Evolutionary conservation across 2,113 vertebrate species (phyloP), one percentile per base, ranked within the genome.

Genomic region (Xenus cinereus): DNA sequence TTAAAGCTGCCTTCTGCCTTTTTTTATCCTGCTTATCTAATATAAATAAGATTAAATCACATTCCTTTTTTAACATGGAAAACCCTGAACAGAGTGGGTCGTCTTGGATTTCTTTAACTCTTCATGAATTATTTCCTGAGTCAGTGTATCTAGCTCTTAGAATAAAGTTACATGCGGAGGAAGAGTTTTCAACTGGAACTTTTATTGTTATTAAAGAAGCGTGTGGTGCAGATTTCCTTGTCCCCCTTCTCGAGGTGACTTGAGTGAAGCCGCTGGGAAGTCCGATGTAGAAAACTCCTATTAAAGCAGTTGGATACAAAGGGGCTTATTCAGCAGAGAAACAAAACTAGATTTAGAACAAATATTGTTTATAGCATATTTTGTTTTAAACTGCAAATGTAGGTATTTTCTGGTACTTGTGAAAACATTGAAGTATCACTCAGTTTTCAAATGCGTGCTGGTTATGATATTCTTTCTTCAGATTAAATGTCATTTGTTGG

Each of bases 181-280:
- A 68, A 43, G 54, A 82, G 33, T 50, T 63, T 14, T 60, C 32
- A 79, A 6, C 39, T 41, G 19, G 14, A 43, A 9, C 23, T 74
- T 63, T 75, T 50, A 9, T 24, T 77, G 12, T 45, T 67, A 45
- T 64, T 50, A 6, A 27, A 23, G 33, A 72, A 82, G 60, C 8
- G 8, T 17, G 4, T 54, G 14, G 7, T 56, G 8, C 35, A 41
- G n/a, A 24, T 54, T 94, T 85, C 10, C 23, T 69, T n/a, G 5
- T 83, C 13, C 5, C 8, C 7, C 9, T 12, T 78, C 12, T 60
- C 0, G 0, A 79, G 37, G 3, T 2, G 4, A 26, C 9, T 53
- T 78, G 21, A 3, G 7, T 95, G 43, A 84, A 94, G 19, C 12
- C 17, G 13, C 16, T 1, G 22, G 26, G 22, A 56, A 75, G 2